These are phyloP conservation scores for Numenius arquata DNA, from an alignment of 2,113 vertebrate species.

Conservation along the genomic window DNA sequence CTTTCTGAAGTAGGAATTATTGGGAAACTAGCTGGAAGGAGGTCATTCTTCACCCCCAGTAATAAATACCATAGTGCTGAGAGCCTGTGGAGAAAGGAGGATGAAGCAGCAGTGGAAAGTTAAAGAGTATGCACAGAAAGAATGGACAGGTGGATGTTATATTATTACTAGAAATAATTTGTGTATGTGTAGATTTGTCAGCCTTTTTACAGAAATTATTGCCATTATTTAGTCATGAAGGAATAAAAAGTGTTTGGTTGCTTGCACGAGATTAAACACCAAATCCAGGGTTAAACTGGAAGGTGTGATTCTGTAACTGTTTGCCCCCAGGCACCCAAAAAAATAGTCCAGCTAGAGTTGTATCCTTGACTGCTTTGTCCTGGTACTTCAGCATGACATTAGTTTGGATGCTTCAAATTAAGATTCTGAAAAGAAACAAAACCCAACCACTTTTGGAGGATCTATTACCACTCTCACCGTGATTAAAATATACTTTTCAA, in stretches of 20 bases:
- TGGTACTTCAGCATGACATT: background rate
- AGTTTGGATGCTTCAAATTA: background rate
- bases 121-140: background rate
- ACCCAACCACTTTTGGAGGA: background rate
- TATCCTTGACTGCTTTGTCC: background rate
- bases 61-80: background rate
- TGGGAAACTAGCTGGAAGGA: background rate
- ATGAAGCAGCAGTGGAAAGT: background rate
- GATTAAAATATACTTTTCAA: background rate
- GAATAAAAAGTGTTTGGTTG: background rate
- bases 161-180: background rate
- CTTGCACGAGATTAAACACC: background rate
- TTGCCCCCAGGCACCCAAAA: background rate
- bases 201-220: background rate
- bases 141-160: background rate
- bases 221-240: background rate
- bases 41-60: background rate
- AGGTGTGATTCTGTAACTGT: background rate
- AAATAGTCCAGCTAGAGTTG: background rate
- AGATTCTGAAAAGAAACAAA: background rate
- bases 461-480: background rate
- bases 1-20: background rate
- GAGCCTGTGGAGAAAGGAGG: constrained; percentile 31
- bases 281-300: background rate
- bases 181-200: background rate